phyloP scores from a whole-genome alignment of 2,797 vertebrate genomes.

The Microtus californicus region DNA sequence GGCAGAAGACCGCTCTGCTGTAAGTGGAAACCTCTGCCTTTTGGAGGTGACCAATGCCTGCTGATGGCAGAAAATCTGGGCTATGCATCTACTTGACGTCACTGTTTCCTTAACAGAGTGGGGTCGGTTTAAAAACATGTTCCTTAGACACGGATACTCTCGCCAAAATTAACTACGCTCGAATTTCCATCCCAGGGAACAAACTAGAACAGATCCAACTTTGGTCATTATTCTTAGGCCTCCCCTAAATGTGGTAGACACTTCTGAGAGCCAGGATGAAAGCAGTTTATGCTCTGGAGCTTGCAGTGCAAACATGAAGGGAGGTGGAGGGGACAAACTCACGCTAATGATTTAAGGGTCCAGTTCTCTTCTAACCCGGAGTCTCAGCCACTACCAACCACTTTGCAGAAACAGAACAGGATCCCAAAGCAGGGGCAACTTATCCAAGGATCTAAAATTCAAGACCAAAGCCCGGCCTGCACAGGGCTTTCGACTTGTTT shows the following conservation, averaged over 20 bases:
- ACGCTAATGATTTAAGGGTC: background rate
- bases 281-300: background rate
- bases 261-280: background rate
- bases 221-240: background rate
- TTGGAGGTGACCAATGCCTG: background rate
- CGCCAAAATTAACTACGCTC: conserved; percentile 45
- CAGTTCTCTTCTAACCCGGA: background rate
- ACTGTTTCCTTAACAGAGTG: conserved; percentile 4
- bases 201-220: background rate
- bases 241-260: background rate
- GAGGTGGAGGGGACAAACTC: too few relatives aligned
- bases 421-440: background rate
- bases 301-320: background rate
- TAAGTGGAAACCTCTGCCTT: conserved; percentile 30
- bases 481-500: background rate
- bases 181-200: background rate
- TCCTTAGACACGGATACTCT: conserved; percentile 30
- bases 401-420: background rate
- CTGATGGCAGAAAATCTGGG: background rate
- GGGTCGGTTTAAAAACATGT: conserved; percentile 50
- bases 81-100: conserved; percentile 9
- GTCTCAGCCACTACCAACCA: background rate
- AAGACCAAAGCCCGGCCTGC: conserved; percentile 17
- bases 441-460: conserved; percentile 9
- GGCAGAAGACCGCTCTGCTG: background rate